A percentile compares a stretch with the other conserved stretches of the same genome.
These are phyloP conservation scores for Halesus radiatus DNA, from an alignment of 1,140 invertebrate species.

Conservation along the genomic window DNA sequence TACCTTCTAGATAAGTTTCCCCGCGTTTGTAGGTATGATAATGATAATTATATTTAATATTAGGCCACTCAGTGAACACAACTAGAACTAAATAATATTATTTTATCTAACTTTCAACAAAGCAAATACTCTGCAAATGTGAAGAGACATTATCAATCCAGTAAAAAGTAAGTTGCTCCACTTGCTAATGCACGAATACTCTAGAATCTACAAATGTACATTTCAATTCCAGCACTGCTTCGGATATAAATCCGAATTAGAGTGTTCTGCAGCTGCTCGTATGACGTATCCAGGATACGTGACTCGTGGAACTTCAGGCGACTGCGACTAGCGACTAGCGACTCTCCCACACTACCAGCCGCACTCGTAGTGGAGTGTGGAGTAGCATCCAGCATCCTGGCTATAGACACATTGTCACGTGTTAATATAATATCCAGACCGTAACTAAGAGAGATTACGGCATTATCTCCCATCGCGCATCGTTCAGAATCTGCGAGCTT, in stretches of 20 bases:
- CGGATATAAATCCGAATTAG: constrained; percentile 41
- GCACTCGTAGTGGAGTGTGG: too few species aligned
- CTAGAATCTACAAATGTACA: constrained; percentile 18
- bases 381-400: too few species aligned
- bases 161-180: background rate
- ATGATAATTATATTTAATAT: too few species aligned
- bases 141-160: too few species aligned
- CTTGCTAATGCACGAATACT: background rate
- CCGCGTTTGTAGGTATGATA: too few species aligned
- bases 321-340: background rate
- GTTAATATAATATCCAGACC: constrained; percentile 35
- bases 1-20: too few species aligned
- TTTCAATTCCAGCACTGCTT: constrained; percentile 30
- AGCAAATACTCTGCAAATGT: too few species aligned
- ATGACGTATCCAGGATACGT: constrained; percentile 40
- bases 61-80: too few species aligned
- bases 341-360: background rate
- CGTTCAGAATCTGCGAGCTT: constrained; percentile 20
- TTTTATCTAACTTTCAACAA: too few species aligned
- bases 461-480: constrained; percentile 40
- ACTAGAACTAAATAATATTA: too few species aligned
- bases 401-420: constrained; percentile 31
- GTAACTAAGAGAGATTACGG: constrained; percentile 41
- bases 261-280: constrained; percentile 34
- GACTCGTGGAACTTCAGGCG: constrained; percentile 16